Conservation (phyloP, 2,113 vertebrate genomes). For the Macrotus californicus region DNA sequence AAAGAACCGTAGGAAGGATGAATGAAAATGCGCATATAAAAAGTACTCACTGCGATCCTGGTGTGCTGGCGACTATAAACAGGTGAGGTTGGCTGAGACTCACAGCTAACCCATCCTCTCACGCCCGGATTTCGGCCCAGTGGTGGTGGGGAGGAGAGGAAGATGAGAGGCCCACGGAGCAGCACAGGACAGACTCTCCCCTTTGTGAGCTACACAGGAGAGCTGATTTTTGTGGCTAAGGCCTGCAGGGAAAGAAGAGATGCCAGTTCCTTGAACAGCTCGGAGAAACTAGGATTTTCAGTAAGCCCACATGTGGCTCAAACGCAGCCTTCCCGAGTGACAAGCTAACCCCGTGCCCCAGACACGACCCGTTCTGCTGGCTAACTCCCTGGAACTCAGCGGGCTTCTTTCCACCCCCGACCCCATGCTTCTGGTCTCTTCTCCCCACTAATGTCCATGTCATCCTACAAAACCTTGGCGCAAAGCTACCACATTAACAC, state of each 20-base stretch:
- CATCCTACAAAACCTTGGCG: not conserved
- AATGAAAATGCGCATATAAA: not conserved
- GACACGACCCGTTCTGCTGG: not conserved
- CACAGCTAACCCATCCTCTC: not conserved
- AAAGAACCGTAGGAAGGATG: not conserved
- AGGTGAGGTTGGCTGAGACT: too few species aligned
- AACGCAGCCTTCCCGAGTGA: not conserved
- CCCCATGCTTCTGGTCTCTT: not conserved
- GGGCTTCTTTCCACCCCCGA: not conserved
- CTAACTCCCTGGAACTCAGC: not conserved
- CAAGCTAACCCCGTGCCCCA: not conserved
- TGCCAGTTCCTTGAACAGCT: not conserved
- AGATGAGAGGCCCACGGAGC: accelerated
- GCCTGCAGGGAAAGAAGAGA: not conserved
- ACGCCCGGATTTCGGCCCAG: accelerated
- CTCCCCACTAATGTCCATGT: not conserved
- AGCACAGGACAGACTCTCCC: not conserved
- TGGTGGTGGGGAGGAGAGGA: not conserved
- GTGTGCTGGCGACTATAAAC: not conserved
- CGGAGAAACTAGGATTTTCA: not conserved
- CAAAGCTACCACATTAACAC: not conserved
- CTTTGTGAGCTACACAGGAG: accelerated
- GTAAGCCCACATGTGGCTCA: not conserved
- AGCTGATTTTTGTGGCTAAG: not conserved
- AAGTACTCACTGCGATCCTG: not conserved